Evolutionary conservation across 2,888 invertebrate species (phyloP).

Genomic region (Eurois occulta): DNA sequence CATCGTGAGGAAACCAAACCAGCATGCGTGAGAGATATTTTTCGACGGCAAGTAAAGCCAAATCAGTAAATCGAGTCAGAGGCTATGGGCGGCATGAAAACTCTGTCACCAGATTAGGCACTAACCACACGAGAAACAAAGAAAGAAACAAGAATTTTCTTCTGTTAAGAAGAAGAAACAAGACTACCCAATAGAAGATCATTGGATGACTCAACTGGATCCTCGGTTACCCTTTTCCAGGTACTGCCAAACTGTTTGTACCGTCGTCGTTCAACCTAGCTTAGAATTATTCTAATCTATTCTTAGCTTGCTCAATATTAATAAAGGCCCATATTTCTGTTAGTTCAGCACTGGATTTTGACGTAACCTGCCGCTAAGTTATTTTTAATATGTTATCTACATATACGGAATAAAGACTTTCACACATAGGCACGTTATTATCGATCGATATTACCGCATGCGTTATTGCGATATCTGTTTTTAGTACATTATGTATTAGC

Average conservation of each 20-base stretch:
- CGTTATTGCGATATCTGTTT: too few species aligned
- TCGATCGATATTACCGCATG: too few species aligned
- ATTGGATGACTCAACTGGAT: background rate
- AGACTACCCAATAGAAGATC: too few species aligned
- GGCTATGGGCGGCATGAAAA: too few species aligned
- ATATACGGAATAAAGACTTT: conserved; percentile 38
- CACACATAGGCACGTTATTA: too few species aligned
- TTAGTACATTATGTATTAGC: too few species aligned
- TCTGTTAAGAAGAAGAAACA: too few species aligned
- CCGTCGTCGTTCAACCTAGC: background rate
- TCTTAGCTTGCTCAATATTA: conserved; percentile 3
- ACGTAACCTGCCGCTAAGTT: background rate
- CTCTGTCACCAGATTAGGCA: background rate
- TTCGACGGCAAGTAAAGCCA: too few species aligned
- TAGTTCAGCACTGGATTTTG: conserved; percentile 10
- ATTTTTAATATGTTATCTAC: conserved; percentile 43
- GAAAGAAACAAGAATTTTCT: too few species aligned
- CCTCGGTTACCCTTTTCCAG: background rate
- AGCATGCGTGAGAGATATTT: too few species aligned
- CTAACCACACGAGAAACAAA: background rate
- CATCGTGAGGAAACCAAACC: too few species aligned
- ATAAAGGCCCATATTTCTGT: conserved; percentile 11
- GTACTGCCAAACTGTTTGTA: background rate
- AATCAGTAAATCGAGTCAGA: too few species aligned
- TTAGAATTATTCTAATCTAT: conserved; percentile 19